Base-by-base conservation (phyloP, 2,888 invertebrate species). In the Eudasyphora cyanicolor region DNA sequence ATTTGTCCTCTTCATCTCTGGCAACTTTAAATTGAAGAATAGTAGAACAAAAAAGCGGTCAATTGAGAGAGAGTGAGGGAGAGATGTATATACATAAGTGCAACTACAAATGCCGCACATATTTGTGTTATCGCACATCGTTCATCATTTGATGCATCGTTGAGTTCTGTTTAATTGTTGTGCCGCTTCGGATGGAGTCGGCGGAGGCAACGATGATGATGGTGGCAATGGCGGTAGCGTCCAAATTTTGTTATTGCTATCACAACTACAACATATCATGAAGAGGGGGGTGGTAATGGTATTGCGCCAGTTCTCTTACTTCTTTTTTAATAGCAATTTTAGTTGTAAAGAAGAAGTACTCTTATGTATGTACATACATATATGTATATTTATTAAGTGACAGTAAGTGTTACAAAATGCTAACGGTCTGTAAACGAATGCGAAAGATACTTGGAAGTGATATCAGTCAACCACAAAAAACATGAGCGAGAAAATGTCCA, bases 71-170 rank as follows among this genome's bases (percentile, higher is more conserved):
- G 12, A 27, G 21, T 38, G 70, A 79, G 64, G 54, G 67, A 67
- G 73, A 67, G n/a, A n/a, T n/a, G n/a, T n/a, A n/a, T n/a, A n/a
- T n/a, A 21, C 32, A 74, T 54, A 45, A 69, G 74, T 69, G 32
- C 29, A 74, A 70, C 64, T 70, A 54, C 38, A 51, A 71, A 2
- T 62, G 29, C 29, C 8, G 19, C 27, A 73, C 32, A 45, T 54
- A 67, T 71, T 51, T 51, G 17, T 73, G 19, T 17, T 73, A 82
- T 82, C 82, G 70, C 79, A 77, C 80, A 80, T 83, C 38, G 70
- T 64, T 73, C 64, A 78, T 69, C 62, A 78, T 83, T 83, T 77
- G 77, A 80, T 80, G 83, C 80, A 80, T 83, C 80, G 83, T 71
- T 80, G 76, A 77, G 54, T 80, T 80, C 77, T 76, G 64, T 71